These are phyloP conservation scores for Pararge aegeria DNA, from an alignment of 1,140 invertebrate species.

Conservation along the genomic window DNA sequence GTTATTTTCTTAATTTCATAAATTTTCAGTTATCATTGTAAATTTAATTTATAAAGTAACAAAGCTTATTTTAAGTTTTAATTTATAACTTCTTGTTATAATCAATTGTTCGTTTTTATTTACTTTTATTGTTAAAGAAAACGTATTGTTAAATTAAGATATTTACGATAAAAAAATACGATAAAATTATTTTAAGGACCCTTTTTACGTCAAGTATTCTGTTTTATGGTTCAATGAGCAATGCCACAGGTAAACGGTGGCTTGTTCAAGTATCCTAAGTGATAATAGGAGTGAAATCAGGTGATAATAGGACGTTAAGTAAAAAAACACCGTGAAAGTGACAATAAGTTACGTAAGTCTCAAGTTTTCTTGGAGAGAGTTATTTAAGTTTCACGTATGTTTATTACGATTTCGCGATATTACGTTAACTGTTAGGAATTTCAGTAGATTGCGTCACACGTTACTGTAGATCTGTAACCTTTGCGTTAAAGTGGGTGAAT, in stretches of 20 bases:
- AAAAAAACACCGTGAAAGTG: conserved; percentile 33
- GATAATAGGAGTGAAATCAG: conserved; percentile 8
- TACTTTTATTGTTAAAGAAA: too few relatives aligned
- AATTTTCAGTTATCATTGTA: too few relatives aligned
- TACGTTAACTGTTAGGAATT: not conserved
- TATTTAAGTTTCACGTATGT: conserved; percentile 26
- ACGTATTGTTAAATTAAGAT: too few relatives aligned
- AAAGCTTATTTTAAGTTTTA: too few relatives aligned
- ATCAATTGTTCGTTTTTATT: too few relatives aligned
- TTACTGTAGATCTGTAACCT: too few relatives aligned
- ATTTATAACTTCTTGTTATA: too few relatives aligned
- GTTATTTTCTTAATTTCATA: too few relatives aligned
- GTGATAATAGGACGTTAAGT: conserved; percentile 43
- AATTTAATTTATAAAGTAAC: too few relatives aligned
- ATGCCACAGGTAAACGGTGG: conserved; percentile 21
- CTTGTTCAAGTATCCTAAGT: conserved; percentile 7
- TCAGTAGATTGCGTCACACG: not conserved
- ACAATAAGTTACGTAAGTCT: conserved; percentile 28
- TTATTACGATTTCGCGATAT: conserved; percentile 18
- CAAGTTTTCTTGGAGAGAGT: conserved; percentile 33
- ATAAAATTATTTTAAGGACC: not conserved
- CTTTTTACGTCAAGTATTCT: conserved; percentile 3
- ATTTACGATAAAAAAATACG: too few relatives aligned
- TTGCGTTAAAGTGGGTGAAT: too few relatives aligned
- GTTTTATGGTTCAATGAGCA: conserved; percentile 12